Base-by-base conservation (phyloP, 1,140 invertebrate genomes). In the Zaprionus lachaisei region DNA sequence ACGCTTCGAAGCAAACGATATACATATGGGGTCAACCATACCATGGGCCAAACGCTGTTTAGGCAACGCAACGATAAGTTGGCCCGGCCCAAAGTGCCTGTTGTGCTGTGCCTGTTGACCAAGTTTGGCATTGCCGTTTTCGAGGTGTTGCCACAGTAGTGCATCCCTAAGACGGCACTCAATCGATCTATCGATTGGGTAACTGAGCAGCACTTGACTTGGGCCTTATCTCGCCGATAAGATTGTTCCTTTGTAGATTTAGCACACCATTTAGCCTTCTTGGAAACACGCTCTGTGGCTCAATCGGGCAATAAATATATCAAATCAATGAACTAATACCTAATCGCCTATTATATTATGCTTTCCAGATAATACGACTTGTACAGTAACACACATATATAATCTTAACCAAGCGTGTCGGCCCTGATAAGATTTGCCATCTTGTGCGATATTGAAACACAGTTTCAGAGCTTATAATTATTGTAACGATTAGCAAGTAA, bases 261-360 rank as follows among this genome's bases (percentile, higher is more conserved):
- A 51, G 47, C 2, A 24, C 47, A 51, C 20, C 20, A 51, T n/a
- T 14, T 24, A 34, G 47, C 38, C 26, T 68, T 68, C 64, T 61
- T 73, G 55, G 71, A 60, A 58, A 62, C 26, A 15, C 24, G 12
- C 20, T 51, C 41, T 28, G 14, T 17, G 20, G 26, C 26, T 28
- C 12, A 31, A 54, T 15, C 24, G 9, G 24, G 58, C 14, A 47
- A 47, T 47, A 47, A 34, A 49, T n/a, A 20, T 49, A 31, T 14
- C n/a, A 49, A 38, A 55, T 22, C 20, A 49, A 65, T 65, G 61
- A 57, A 37, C 41, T 41, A 66, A 54, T 60, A 11, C 22, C 66
- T 75, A 71, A 71, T 71, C 72, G 51, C 28, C 60, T 14, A 75
- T 75, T 75, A 70, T 63, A 28, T 34, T 64, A 72, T 66, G 24